Evolutionary conservation across 2,113 vertebrate genomes (phyloP).

Genomic region (Caranx melampygus): DNA sequence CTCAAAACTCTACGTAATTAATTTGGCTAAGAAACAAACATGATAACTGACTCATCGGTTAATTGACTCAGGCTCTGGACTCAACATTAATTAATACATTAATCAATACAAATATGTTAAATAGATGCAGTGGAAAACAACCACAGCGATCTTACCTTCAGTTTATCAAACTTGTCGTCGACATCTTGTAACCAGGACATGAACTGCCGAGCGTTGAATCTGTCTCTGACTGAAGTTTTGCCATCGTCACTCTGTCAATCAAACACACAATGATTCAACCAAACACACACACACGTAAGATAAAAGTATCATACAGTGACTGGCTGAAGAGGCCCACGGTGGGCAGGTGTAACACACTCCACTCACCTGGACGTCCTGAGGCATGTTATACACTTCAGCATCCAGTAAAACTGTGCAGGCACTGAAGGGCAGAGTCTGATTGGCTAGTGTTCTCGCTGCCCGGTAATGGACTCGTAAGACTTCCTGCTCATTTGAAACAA

Average conservation of each 20-base stretch:
- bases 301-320: not conserved
- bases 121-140: not conserved
- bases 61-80: not conserved
- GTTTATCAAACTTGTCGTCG: constrained; percentile 99
- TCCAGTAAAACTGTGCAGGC: constrained; percentile 97
- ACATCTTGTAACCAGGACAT: constrained; percentile 99
- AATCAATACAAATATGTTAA: not conserved
- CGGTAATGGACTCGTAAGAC: constrained; percentile 97
- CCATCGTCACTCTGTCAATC: constrained; percentile 91
- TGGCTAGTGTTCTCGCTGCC: constrained; percentile 95
- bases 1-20: too few relatives aligned
- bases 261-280: constrained; percentile 17
- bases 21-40: too few relatives aligned
- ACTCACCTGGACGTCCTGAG: constrained; percentile 93
- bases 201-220: constrained; percentile 97
- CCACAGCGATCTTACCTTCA: constrained; percentile 87
- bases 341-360: not conserved
- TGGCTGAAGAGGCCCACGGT: not conserved
- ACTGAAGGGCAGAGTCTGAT: constrained; percentile 97
- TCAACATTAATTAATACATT: too few relatives aligned
- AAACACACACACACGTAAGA: not conserved
- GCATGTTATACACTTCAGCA: constrained; percentile 97
- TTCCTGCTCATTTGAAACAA: constrained; percentile 98
- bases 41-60: too few relatives aligned
- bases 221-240: constrained; percentile 96